Conservation (phyloP, 2,797 vertebrate species). For the Mus spretus region DNA sequence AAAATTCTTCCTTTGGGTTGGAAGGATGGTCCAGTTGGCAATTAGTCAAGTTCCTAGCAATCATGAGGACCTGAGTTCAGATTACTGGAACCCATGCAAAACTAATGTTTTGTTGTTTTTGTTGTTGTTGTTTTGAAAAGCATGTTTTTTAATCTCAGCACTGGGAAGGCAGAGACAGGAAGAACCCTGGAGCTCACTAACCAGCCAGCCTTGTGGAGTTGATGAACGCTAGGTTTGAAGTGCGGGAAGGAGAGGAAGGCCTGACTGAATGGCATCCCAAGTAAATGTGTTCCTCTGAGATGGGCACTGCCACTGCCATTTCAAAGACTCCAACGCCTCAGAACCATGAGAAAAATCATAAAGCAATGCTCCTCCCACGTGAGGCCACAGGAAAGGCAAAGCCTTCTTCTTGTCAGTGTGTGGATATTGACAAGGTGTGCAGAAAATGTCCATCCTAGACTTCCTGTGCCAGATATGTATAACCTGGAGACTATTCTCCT, state of each 20-base stretch:
- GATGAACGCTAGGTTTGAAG: neutral
- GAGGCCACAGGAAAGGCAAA: neutral
- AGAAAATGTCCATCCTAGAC: neutral
- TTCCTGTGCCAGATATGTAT: neutral
- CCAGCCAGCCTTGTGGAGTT: neutral
- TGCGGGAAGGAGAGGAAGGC: neutral
- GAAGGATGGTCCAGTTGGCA: neutral
- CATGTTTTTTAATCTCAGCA: neutral
- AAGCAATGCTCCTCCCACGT: neutral
- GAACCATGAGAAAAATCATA: neutral
- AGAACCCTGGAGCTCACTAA: neutral
- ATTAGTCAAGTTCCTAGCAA: neutral
- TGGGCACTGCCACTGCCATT: neutral
- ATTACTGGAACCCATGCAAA: neutral
- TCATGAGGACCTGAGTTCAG: neutral
- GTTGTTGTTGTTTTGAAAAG: too few species aligned
- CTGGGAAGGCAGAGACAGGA: neutral
- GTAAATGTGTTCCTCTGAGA: neutral
- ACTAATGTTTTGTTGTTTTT: neutral
- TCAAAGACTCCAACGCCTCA: neutral
- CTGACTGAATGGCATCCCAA: neutral
- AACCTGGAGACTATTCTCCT: neutral
- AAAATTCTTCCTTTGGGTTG: slow-evolving; percentile 33
- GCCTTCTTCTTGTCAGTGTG: neutral
- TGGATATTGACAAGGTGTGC: neutral